phyloP scores from a whole-genome alignment of 2,113 vertebrate genomes.

The Ondatra zibethicus region DNA sequence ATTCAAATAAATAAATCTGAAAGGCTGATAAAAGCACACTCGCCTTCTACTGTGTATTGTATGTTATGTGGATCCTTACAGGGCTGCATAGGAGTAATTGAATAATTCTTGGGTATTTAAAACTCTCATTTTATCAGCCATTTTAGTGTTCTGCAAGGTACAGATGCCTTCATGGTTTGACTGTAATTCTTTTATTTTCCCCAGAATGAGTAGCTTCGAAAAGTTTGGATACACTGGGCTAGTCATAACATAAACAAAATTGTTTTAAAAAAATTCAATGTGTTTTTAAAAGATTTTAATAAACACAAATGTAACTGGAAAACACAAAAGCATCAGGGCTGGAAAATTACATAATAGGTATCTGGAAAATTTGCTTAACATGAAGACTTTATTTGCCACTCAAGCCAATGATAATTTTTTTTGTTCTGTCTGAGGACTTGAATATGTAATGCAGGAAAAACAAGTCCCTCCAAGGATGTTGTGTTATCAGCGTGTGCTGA shows the following conservation, averaged over 20 bases:
- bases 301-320: not conserved
- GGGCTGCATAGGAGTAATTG: not conserved
- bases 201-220: not conserved
- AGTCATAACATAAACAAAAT: not conserved
- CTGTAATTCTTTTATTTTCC: not conserved
- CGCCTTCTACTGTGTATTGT: not conserved
- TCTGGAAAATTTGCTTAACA: not conserved
- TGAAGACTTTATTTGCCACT: slow-evolving; percentile 14
- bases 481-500: not conserved
- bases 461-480: not conserved
- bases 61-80: not conserved
- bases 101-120: not conserved
- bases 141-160: not conserved
- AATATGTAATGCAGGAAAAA: not conserved
- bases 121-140: not conserved
- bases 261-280: not conserved
- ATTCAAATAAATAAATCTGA: not conserved
- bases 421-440: not conserved
- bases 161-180: not conserved
- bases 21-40: not conserved
- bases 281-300: not conserved
- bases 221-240: not conserved
- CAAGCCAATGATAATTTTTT: not conserved
- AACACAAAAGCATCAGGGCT: not conserved
- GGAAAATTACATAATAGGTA: not conserved